Evolutionary conservation across 2,113 vertebrate genomes (phyloP), one percentile per base, ranked within the genome.

Genomic region (Cynocephalus volans): DNA sequence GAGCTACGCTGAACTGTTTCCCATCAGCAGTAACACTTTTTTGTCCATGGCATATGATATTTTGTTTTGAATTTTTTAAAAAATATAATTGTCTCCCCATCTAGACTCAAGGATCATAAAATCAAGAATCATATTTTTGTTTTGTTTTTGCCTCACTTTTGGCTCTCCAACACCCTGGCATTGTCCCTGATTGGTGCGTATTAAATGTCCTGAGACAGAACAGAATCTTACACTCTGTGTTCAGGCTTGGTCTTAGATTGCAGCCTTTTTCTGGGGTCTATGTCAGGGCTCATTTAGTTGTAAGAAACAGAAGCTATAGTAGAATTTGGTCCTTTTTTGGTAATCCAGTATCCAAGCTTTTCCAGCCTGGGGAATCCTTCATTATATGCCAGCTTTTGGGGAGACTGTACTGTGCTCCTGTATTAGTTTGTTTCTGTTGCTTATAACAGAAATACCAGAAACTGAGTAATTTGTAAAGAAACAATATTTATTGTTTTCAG

Each of bases 321-420:
- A 19, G 64, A 72, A 86, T 86, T 92, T 88, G 75, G 28, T 70
- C 36, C 19, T 87, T 41, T 76, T 95, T 85, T 56, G n/a, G 28
- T 84, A 79, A 48, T 36, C 15, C 31, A 72, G 31, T 60, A 73
- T 73, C 10, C 11, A 69, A 80, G 12, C 24, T 41, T 14, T 96
- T 95, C 70, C 31, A 54, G 36, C 14, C 8, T 90, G 62, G 41
- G 10, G 19, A 80, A 50, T 80, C 31, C 26, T 17, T 79, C n/a
- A 67, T 14, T 36, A 77, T 33, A 85, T 48, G 82, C 60, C 45
- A 86, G 33, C 15, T 94, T 94, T 72, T 21, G 24, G 52, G 13
- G 54, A 88, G 45, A 89, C 33, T 31, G 36, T 56, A 7, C n/a
- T 80, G 21, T 93, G 24, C 21, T 41, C 41, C 41, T 41, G 41